phyloP scores from a whole-genome alignment of 2,113 vertebrate species.

The Motacilla alba region DNA sequence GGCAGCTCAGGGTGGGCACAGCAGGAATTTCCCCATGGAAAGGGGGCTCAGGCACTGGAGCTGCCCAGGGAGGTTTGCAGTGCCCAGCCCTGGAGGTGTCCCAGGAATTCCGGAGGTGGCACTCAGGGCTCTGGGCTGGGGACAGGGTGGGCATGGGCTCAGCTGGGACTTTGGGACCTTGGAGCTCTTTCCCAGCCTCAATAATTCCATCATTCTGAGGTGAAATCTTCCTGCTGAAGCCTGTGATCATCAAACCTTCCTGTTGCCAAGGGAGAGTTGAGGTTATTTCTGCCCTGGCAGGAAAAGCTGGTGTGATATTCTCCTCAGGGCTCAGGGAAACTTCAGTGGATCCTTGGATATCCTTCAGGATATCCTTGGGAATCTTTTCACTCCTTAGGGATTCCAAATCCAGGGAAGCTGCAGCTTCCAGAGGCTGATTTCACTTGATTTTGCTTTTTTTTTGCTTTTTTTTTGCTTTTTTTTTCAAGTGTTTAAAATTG shows the following conservation, averaged over 20 bases:
- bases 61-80: background rate
- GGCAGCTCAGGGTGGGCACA: no score
- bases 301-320: background rate
- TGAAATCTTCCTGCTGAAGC: background rate
- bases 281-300: background rate
- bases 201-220: background rate
- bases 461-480: no score
- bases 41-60: fast-evolving
- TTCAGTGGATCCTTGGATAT: background rate
- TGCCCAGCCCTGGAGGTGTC: background rate
- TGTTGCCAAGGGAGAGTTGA: background rate
- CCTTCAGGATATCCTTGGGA: background rate
- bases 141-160: background rate
- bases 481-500: background rate
- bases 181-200: fast-evolving
- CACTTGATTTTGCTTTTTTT: background rate
- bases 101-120: background rate
- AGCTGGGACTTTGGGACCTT: fast-evolving
- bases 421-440: background rate
- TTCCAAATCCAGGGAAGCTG: background rate
- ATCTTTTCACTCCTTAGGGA: background rate
- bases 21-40: no score
- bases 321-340: background rate
- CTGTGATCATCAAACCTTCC: background rate
- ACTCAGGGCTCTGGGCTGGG: background rate